phyloP scores from a whole-genome alignment of 2,888 invertebrate genomes.

The Mesoligia furuncula region DNA sequence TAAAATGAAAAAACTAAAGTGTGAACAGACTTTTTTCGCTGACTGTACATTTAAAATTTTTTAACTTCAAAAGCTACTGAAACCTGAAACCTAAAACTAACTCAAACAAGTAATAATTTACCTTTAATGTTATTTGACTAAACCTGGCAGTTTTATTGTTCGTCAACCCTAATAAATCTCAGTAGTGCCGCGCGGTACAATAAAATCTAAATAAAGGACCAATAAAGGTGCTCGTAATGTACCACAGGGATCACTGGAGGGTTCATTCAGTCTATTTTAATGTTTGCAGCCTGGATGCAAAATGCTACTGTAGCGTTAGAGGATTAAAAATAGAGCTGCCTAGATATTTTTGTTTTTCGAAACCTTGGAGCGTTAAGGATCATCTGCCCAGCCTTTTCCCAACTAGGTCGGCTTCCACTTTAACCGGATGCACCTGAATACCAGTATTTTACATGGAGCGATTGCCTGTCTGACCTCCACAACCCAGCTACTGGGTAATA shows the following conservation, averaged over 20 bases:
- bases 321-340: background rate
- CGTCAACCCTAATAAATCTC: constrained; percentile 51
- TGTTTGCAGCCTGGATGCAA: constrained; percentile 7
- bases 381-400: too few relatives aligned
- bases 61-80: background rate
- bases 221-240: constrained; percentile 50
- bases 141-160: constrained; percentile 34
- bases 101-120: background rate
- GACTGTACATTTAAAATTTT: background rate
- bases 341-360: background rate
- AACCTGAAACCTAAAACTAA: background rate
- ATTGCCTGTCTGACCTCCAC: too few relatives aligned
- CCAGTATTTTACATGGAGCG: too few relatives aligned
- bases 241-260: constrained; percentile 27
- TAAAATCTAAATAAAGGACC: constrained; percentile 63
- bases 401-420: too few relatives aligned
- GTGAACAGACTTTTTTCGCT: too few relatives aligned
- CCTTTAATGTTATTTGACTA: constrained; percentile 16
- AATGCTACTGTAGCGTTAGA: constrained; percentile 11
- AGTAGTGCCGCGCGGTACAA: constrained; percentile 14
- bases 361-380: constrained; percentile 2
- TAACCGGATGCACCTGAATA: too few relatives aligned
- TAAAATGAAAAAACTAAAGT: too few relatives aligned
- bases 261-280: constrained; percentile 20
- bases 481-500: too few relatives aligned